Evolutionary conservation across 2,888 invertebrate species (phyloP).

Genomic region (Scaptomyza caliginosa): DNA sequence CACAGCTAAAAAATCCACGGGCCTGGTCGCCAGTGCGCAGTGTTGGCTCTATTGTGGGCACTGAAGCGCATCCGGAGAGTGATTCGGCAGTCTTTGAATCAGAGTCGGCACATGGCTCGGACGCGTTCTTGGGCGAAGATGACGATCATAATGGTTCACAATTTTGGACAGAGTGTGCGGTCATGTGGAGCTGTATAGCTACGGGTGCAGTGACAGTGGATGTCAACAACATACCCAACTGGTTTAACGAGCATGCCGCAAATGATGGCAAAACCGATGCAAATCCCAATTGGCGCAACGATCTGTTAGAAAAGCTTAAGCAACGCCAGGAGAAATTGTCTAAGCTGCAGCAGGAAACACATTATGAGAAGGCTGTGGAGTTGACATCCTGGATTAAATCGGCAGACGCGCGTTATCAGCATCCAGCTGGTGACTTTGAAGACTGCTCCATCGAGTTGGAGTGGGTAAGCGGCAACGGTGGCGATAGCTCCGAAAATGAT

Average conservation of each 20-base stretch:
- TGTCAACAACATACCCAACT: slow-evolving; percentile 90
- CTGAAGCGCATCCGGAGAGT: slow-evolving; percentile 93
- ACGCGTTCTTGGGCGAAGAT: slow-evolving; percentile 90
- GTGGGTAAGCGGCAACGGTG: slow-evolving; percentile 88
- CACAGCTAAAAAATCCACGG: slow-evolving; percentile 90
- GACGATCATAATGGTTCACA: slow-evolving; percentile 87
- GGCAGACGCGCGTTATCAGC: slow-evolving; percentile 90
- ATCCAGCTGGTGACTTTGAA: slow-evolving; percentile 86
- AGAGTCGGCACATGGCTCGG: slow-evolving; percentile 88
- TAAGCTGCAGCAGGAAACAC: slow-evolving; percentile 85
- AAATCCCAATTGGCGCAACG: slow-evolving; percentile 90
- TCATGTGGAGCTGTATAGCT: slow-evolving; percentile 92
- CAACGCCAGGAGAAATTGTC: slow-evolving; percentile 85
- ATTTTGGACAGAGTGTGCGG: slow-evolving; percentile 92
- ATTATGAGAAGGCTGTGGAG: slow-evolving; percentile 92
- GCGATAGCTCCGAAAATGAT: slow-evolving; percentile 86
- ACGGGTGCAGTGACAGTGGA: slow-evolving; percentile 92
- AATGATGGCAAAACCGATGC: slow-evolving; percentile 87
- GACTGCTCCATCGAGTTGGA: slow-evolving; percentile 92
- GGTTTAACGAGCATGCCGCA: slow-evolving; percentile 87
- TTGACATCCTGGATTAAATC: slow-evolving; percentile 94
- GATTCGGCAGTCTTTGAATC: slow-evolving; percentile 92
- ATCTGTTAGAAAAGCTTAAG: slow-evolving; percentile 89
- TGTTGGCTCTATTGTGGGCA: slow-evolving; percentile 92
- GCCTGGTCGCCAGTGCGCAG: slow-evolving; percentile 96